A percentile compares a stretch with the other conserved stretches of the same genome.
Evolutionary conservation across 2,888 invertebrate species (phyloP).

Genomic region (Eupithecia subumbrata): DNA sequence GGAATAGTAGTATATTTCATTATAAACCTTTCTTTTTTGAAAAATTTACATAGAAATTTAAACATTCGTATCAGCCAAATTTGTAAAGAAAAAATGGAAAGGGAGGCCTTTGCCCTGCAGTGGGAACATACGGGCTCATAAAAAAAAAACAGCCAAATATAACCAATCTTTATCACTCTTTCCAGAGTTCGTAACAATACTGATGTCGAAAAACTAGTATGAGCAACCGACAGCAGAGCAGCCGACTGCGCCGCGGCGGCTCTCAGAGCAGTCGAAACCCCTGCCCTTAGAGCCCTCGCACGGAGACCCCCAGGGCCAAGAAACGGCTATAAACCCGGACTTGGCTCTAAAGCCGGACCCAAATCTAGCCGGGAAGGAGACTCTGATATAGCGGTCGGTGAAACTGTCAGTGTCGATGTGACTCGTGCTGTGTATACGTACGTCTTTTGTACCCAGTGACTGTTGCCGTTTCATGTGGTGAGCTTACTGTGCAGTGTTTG

Average conservation of each 20-base stretch:
- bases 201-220: conserved; percentile 92
- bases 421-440: conserved; percentile 45
- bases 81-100: no score
- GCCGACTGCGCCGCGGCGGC: conserved; percentile 63
- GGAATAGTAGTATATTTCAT: no score
- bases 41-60: no score
- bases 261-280: conserved; percentile 64
- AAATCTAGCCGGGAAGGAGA: conserved; percentile 77
- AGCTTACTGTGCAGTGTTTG: conserved; percentile 22
- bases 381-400: conserved; percentile 71
- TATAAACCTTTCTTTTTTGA: no score
- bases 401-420: conserved; percentile 49
- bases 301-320: conserved; percentile 24
- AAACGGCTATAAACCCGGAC: conserved; percentile 9
- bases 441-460: conserved; percentile 37
- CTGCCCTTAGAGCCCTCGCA: conserved; percentile 30
- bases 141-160: no score
- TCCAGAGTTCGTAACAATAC: conserved; percentile 93
- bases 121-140: no score
- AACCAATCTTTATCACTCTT: conserved; percentile 45
- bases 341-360: conserved; percentile 50
- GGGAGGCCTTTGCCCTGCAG: no score
- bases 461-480: conserved; percentile 8
- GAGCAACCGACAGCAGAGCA: conserved; percentile 46
- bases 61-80: no score